Evolutionary conservation across 2,888 invertebrate species (phyloP).

Genomic region (Smittia sp.): DNA sequence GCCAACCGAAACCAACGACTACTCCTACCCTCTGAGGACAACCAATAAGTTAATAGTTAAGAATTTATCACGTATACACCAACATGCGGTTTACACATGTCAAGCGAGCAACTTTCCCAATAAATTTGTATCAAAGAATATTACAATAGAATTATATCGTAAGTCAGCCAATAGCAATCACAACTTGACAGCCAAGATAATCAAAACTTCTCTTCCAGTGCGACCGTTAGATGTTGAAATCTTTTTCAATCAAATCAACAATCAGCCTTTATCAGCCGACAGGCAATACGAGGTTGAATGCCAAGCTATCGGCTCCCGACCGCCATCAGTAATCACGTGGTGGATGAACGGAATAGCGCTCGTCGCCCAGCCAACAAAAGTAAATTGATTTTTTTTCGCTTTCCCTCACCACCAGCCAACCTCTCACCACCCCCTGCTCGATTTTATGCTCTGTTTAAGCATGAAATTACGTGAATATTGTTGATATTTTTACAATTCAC

Average conservation of each 20-base stretch:
- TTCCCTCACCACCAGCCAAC: background rate
- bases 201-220: constrained; percentile 59
- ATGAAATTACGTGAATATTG: constrained; percentile 23
- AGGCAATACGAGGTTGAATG: constrained; percentile 79
- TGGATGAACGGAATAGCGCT: constrained; percentile 73
- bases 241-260: constrained; percentile 68
- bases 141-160: constrained; percentile 75
- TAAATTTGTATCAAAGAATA: constrained; percentile 64
- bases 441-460: constrained; percentile 24
- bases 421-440: background rate
- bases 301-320: constrained; percentile 78
- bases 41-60: constrained; percentile 61
- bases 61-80: constrained; percentile 66
- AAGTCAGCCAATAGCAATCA: constrained; percentile 53
- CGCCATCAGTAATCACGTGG: constrained; percentile 83
- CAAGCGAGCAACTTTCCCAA: constrained; percentile 67
- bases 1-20: constrained; percentile 52
- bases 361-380: constrained; percentile 27
- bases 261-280: constrained; percentile 80
- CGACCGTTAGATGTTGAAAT: constrained; percentile 77
- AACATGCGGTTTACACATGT: constrained; percentile 72
- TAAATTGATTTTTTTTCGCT: constrained; percentile 26
- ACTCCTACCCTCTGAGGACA: constrained; percentile 54
- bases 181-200: background rate
- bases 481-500: constrained; percentile 8